Conservation (phyloP, 2,113 vertebrate species). For the Machaerirhynchus nigripectus region DNA sequence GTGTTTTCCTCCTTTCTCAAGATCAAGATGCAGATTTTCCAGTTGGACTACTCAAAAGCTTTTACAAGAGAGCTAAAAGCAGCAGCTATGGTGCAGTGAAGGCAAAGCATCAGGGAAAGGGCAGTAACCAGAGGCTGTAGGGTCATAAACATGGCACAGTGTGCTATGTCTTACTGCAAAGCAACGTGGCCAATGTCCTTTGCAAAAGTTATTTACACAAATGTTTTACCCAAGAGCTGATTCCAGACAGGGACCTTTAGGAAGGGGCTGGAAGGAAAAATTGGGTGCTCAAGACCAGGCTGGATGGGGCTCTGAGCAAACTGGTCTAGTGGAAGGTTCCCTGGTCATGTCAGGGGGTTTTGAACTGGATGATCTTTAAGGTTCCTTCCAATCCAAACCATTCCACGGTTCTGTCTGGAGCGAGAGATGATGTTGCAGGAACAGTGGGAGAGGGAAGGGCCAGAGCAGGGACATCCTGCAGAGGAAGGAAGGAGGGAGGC, state of each 20-base stretch:
- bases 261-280: neutral
- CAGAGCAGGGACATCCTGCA: neutral
- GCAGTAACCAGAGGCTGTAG: neutral
- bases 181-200: neutral
- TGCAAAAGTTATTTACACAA: neutral
- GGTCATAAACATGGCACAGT: neutral
- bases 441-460: neutral
- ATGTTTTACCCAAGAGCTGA: neutral
- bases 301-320: neutral
- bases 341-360: accelerated
- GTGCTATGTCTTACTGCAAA: neutral
- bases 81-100: neutral
- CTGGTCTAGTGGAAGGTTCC: neutral
- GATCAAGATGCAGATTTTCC: neutral
- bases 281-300: neutral
- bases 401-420: neutral
- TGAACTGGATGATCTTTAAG: neutral
- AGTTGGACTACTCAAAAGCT: neutral
- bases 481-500: neutral
- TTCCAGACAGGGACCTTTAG: neutral
- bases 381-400: neutral
- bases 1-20: neutral
- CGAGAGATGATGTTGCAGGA: neutral
- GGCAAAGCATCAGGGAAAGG: neutral
- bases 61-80: neutral